Conservation (phyloP, 2,797 vertebrate genomes). For the Galagoides demidoff region DNA sequence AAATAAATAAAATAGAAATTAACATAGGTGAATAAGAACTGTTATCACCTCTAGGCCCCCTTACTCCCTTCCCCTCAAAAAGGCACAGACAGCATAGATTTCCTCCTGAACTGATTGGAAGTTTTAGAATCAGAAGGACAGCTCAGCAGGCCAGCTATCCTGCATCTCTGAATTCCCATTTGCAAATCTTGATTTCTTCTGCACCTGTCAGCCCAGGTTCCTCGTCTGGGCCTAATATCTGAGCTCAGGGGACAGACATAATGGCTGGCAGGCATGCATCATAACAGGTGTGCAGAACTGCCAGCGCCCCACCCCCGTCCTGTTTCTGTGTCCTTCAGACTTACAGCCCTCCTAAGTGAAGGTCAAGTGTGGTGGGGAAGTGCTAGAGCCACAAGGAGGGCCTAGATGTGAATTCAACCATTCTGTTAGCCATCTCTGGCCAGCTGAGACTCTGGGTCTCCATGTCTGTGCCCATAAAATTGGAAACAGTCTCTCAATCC, state of each 20-base stretch:
- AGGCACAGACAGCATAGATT: background rate
- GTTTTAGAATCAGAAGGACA: background rate
- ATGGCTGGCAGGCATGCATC: background rate
- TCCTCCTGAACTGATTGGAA: background rate
- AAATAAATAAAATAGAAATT: conserved; percentile 19
- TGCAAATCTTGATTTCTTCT: background rate
- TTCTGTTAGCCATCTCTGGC: background rate
- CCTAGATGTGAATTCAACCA: background rate
- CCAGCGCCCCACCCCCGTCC: background rate
- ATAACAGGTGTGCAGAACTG: background rate
- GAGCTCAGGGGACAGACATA: background rate
- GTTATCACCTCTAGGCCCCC: background rate
- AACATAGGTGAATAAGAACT: background rate
- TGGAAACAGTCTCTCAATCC: background rate
- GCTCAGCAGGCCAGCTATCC: background rate
- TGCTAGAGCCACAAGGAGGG: background rate
- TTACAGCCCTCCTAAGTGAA: background rate
- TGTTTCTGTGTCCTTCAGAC: background rate
- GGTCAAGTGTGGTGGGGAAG: too few species aligned
- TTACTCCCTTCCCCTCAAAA: fast-evolving
- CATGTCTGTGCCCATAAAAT: background rate
- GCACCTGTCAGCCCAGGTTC: background rate
- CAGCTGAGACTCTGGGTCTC: background rate
- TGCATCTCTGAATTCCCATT: background rate
- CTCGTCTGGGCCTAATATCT: background rate